Conservation (phyloP, 2,797 vertebrate species). For the Chiloscyllium punctatum region DNA sequence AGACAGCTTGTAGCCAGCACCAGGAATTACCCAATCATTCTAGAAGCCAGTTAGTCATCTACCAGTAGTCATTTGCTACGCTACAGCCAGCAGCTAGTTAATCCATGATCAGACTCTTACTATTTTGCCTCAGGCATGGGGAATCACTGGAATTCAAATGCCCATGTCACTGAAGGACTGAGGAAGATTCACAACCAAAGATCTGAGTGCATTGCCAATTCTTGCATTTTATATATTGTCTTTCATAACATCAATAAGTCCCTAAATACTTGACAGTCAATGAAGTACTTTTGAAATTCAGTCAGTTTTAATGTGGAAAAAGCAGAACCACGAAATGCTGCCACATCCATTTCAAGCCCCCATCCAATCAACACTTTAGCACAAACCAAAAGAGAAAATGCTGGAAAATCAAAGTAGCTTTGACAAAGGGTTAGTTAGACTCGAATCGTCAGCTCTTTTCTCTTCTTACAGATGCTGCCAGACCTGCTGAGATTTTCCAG, state of each 20-base stretch:
- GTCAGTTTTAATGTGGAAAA: neutral
- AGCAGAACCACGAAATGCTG: neutral
- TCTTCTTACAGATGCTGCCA: too few relatives aligned
- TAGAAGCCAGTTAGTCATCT: neutral
- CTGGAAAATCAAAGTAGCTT: too few relatives aligned
- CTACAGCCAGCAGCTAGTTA: neutral
- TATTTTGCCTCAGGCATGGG: neutral
- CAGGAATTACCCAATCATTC: neutral
- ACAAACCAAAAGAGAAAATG: too few relatives aligned
- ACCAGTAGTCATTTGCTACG: neutral
- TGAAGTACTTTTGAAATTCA: neutral
- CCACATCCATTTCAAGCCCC: too few relatives aligned
- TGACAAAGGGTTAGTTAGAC: too few relatives aligned
- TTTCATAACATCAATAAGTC: neutral
- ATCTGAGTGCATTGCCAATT: neutral
- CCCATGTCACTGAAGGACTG: neutral
- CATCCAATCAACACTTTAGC: too few relatives aligned
- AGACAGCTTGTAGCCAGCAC: neutral
- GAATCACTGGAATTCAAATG: neutral
- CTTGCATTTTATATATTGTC: neutral
- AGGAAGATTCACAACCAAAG: neutral
- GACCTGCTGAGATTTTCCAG: too few relatives aligned
- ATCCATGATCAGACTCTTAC: neutral
- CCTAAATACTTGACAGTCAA: neutral
- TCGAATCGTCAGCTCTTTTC: too few relatives aligned